A percentile compares a stretch with the other conserved stretches of the same genome.
Conservation (phyloP, 2,888 invertebrate species). For the Bellardia pandia region DNA sequence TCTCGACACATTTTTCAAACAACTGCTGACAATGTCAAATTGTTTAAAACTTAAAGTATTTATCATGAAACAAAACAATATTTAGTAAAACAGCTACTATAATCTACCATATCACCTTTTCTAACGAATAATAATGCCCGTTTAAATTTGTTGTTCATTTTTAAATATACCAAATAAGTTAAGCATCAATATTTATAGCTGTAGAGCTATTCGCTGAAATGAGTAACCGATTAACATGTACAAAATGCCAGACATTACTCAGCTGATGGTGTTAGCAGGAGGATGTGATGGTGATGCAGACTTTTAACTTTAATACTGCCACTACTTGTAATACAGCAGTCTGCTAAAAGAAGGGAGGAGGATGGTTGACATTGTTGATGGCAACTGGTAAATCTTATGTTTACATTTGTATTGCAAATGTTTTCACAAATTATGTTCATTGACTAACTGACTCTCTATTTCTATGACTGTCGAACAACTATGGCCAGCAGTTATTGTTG, state of each 20-base stretch:
- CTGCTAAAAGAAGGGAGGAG: background rate
- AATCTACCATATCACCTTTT: slow-evolving; percentile 5
- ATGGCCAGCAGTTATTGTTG: slow-evolving; percentile 40
- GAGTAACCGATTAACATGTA: slow-evolving; percentile 55
- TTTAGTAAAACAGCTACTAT: background rate
- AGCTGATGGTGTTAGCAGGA: slow-evolving; percentile 10
- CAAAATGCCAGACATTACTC: slow-evolving; percentile 32
- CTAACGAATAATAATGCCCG: slow-evolving; percentile 25
- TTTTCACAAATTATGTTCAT: slow-evolving; percentile 68
- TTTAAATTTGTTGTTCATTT: slow-evolving; percentile 44
- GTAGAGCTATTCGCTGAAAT: slow-evolving; percentile 51
- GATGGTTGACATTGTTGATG: slow-evolving; percentile 52
- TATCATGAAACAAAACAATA: background rate
- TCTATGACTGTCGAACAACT: slow-evolving; percentile 40
- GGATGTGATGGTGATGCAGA: background rate
- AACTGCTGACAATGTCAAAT: background rate
- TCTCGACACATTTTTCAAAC: background rate
- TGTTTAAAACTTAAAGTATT: background rate
- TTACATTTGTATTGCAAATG: slow-evolving; percentile 70
- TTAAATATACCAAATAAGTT: slow-evolving; percentile 53
- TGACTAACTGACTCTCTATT: slow-evolving; percentile 43
- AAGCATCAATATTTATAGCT: slow-evolving; percentile 25
- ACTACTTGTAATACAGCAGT: slow-evolving; percentile 14
- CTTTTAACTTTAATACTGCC: background rate
- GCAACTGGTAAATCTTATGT: slow-evolving; percentile 64